A percentile compares a stretch with the other conserved stretches of the same genome.
phyloP scores from a whole-genome alignment of 2,888 invertebrate genomes.

The Himalopsyche kuldschensis region DNA sequence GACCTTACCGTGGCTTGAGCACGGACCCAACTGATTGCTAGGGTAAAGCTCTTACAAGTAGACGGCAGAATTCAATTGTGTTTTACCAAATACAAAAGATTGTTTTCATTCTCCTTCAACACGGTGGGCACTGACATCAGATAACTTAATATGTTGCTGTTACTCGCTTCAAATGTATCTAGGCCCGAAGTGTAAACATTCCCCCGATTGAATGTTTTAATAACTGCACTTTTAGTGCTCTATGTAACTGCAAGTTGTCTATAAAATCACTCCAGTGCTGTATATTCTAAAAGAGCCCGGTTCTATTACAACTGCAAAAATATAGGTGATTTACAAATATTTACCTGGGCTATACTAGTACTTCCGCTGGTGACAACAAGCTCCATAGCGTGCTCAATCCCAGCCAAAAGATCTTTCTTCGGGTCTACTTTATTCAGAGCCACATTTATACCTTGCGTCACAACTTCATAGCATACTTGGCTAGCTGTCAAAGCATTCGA shows the following conservation, averaged over 20 bases:
- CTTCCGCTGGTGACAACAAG: constrained; percentile 79
- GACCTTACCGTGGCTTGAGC: no score
- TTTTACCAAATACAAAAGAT: no score
- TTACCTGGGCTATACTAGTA: constrained; percentile 69
- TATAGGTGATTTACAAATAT: no score
- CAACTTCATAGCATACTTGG: constrained; percentile 60
- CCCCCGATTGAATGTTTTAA: no score
- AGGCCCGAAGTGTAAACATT: not conserved
- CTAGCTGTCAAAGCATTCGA: constrained; percentile 64
- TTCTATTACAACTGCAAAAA: not conserved
- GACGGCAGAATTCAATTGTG: no score
- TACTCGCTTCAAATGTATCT: not conserved
- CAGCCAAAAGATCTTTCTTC: constrained; percentile 76
- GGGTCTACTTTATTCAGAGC: constrained; percentile 57
- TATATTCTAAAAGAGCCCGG: not conserved
- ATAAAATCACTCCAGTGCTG: not conserved
- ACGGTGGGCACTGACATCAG: no score
- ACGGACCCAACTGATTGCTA: no score
- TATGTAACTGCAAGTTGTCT: no score
- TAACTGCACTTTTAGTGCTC: no score
- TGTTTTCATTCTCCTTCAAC: no score
- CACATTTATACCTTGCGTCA: constrained; percentile 57
- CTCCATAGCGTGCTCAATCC: constrained; percentile 76
- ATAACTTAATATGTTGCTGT: no score
- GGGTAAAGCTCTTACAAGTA: no score